Conservation (phyloP, 1,140 invertebrate species). For the Camponotus pennsylvanicus region DNA sequence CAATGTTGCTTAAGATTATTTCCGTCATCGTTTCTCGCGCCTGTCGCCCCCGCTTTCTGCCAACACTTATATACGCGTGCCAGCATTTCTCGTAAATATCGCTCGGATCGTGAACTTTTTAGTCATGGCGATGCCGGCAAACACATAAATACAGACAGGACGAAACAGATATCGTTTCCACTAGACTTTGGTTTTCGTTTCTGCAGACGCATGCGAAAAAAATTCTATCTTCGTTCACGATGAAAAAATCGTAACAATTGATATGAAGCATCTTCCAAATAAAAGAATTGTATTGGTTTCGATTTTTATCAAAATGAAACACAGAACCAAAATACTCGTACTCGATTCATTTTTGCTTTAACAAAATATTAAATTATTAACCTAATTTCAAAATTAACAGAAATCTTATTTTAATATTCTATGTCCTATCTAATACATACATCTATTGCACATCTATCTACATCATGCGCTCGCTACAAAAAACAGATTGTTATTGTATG, state of each 20-base stretch:
- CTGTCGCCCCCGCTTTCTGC: conserved; percentile 44
- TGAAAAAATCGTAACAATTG: background rate
- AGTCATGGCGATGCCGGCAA: background rate
- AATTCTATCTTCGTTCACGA: background rate
- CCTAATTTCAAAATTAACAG: too few species aligned
- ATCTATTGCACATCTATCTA: too few species aligned
- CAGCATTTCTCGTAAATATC: conserved; percentile 48
- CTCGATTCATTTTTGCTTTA: too few species aligned
- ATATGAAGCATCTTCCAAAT: background rate
- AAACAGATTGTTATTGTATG: too few species aligned
- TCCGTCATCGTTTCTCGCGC: conserved; percentile 57
- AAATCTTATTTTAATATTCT: too few species aligned
- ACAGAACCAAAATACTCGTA: too few species aligned
- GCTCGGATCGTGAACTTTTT: conserved; percentile 46
- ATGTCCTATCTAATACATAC: too few species aligned
- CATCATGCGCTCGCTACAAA: too few species aligned
- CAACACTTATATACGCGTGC: conserved; percentile 25
- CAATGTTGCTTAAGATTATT: conserved; percentile 50
- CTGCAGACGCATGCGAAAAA: background rate
- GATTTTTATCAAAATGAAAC: too few species aligned
- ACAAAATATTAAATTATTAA: too few species aligned
- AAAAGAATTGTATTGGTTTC: background rate
- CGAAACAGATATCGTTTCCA: background rate
- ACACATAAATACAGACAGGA: background rate
- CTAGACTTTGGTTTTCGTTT: background rate